A percentile compares a stretch with the other conserved stretches of the same genome.
Conservation (phyloP, 2,888 invertebrate genomes). For the Drosophila subsilvestris region DNA sequence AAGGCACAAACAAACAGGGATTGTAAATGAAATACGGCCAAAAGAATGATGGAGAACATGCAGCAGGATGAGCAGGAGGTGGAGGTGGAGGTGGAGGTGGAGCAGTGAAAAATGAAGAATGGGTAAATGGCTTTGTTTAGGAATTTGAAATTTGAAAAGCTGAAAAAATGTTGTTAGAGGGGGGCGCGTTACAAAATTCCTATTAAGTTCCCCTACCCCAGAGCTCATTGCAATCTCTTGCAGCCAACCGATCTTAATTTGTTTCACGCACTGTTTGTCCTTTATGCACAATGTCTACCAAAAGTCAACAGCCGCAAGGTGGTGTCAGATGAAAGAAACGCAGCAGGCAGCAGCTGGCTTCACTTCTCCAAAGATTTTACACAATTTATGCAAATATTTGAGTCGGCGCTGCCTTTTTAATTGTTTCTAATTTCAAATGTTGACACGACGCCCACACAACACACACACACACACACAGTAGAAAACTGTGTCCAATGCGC, state of each 20-base stretch:
- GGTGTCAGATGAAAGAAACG: slow-evolving; percentile 26
- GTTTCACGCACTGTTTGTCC: slow-evolving; percentile 22
- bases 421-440: slow-evolving; percentile 72
- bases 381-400: slow-evolving; percentile 63
- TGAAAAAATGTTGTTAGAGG: not conserved
- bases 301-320: slow-evolving; percentile 18
- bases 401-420: slow-evolving; percentile 64
- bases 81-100: not conserved
- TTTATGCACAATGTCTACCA: not conserved
- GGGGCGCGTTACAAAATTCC: not conserved
- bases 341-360: slow-evolving; percentile 28
- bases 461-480: slow-evolving; percentile 3
- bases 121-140: not conserved
- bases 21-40: not conserved
- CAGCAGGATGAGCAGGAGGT: not conserved
- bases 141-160: not conserved
- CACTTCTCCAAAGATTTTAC: slow-evolving; percentile 46
- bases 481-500: slow-evolving; percentile 34
- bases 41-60: not conserved
- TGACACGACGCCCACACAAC: slow-evolving; percentile 48
- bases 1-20: slow-evolving; percentile 1
- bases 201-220: not conserved
- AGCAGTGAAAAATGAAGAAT: not conserved
- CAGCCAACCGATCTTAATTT: slow-evolving; percentile 16
- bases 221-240: not conserved